Base-by-base conservation (phyloP, 1,140 invertebrate species). In the Nymphalis io region DNA sequence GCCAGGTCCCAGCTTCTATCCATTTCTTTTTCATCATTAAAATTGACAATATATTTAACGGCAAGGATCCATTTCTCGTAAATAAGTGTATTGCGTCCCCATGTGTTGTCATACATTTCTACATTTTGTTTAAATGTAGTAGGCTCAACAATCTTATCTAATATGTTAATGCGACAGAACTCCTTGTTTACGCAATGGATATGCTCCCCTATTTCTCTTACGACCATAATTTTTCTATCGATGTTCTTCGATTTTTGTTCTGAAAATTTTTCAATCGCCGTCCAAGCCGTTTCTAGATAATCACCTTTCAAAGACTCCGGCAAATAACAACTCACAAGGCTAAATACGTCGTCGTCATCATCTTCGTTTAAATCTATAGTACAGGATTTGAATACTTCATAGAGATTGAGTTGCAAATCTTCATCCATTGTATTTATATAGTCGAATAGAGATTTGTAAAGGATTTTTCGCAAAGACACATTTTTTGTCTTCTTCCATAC, bases 401-500 rank as follows among this genome's bases (percentile, higher is more conserved):
- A 80, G 8, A 85, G 53, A 33, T 73, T 60, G 23, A 48, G 23
- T 60, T 79, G 74, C 16, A 33, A 53, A 10, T 59, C 20, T 21
- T 74, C 39, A 16, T 73, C 68, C 23, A 60, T 61, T 33, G 51
- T 55, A 3, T 21, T 21, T 16, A 81, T 79, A 70, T 82, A 84
- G 12, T 81, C 60, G 55, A 77, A 72, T 6, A 87, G 55, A 51
- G 68, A 65, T 57, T 72, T 79, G 60, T 83, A 88, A 48, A 88
- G 70, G 18, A 83, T 66, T 11, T 60, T 59, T 53, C 86, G 74
- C 15, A 88, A 39, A 10, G 85, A 87, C 8, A 84, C 68, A 77
- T 87, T 88, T 68, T 83, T 83, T 0, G 80, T 80, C 27, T 73
- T 83, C 20, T 75, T 75, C 86, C 86, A 89, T 60, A 78, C 64